Evolutionary conservation across 2,113 vertebrate genomes (phyloP), one percentile per base, ranked within the genome.

Genomic region (Abramis brama): DNA sequence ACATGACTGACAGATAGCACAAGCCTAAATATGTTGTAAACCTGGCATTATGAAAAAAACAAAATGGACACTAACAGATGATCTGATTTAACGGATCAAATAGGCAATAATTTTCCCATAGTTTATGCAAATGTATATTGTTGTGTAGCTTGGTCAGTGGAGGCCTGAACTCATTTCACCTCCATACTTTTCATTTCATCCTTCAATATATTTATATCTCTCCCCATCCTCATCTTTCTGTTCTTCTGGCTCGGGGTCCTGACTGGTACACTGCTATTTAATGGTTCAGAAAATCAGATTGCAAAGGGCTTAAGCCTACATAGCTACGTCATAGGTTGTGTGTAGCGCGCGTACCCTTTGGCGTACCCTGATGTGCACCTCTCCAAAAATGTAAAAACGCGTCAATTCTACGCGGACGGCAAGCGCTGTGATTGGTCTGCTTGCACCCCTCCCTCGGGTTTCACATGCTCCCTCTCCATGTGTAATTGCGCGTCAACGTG

Each of bases 201-300:
- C 33, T 64, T 86, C 87, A 43, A 59, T 70, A 64, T 82, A 62
- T 83, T 25, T 36, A 57, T 52, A 74, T 86, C 82, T 17, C 64
- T 79, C 74, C 76, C 81, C 25, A 43, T 75, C 79, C 86, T 45
- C 19, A 59, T 62, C 19, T 82, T 47, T 75, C 36, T 87, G 64
- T 77, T 73, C 86, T 87, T 83, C 87, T 90, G 86, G 76, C 85
- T 91, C 4, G 21, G 50, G 82, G 64, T 62, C 55, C 57, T 64
- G 30, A 55, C 66, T 70, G 52, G 52, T 66, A 81, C 39, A 71
- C 43, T 73, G 30, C 86, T 81, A 83, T 83, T 87, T 83, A 87
- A 83, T 55, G 73, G 23, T 83, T 85, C 43, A 85, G 43, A 68
- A 81, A 81, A 81, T 64, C 78, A 3, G 64, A 73, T 62, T 73